Percentiles rank a stretch among this genome's conserved stretches.
Conservation (phyloP, 2,797 vertebrate species). For the Mus minutoides region DNA sequence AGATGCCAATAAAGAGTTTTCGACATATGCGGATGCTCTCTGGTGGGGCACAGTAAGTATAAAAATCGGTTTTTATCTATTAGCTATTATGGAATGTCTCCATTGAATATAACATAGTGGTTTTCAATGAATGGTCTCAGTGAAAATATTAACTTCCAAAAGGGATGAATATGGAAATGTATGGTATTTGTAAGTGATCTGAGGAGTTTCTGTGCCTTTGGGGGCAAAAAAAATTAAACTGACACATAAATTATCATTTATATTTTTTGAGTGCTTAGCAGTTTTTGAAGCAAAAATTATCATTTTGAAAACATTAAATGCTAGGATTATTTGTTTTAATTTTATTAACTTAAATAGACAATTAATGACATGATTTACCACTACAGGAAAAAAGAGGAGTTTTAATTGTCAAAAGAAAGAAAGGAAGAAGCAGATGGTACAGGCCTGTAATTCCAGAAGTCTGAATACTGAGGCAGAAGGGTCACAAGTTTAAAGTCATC, state of each 20-base stretch:
- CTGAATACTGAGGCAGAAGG: not conserved
- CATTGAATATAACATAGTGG: slow-evolving; percentile 22
- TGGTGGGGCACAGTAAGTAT: slow-evolving; percentile 99
- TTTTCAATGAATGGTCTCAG: slow-evolving; percentile 10
- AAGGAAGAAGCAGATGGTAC: not conserved
- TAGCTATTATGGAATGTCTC: slow-evolving; percentile 4
- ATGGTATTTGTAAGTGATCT: not conserved
- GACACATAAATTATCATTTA: slow-evolving; percentile 15
- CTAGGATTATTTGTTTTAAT: not conserved
- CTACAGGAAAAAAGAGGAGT: not conserved
- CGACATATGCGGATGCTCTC: slow-evolving; percentile 97
- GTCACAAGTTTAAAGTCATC: not conserved
- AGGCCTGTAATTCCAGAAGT: not conserved
- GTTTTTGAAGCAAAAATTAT: slow-evolving; percentile 43
- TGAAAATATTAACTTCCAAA: slow-evolving; percentile 51
- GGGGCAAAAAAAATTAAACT: slow-evolving; percentile 33
- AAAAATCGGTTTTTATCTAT: slow-evolving; percentile 49
- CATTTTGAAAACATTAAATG: slow-evolving; percentile 36
- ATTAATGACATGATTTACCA: not conserved
- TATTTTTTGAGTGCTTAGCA: slow-evolving; percentile 14
- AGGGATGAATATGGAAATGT: not conserved
- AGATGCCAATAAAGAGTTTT: slow-evolving; percentile 96
- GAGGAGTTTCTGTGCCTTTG: not conserved
- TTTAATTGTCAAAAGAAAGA: not conserved
- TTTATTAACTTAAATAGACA: not conserved